A percentile compares a stretch with the other conserved stretches of the same genome.
phyloP scores from a whole-genome alignment of 2,797 vertebrate species.

The Pitangus sulphuratus region DNA sequence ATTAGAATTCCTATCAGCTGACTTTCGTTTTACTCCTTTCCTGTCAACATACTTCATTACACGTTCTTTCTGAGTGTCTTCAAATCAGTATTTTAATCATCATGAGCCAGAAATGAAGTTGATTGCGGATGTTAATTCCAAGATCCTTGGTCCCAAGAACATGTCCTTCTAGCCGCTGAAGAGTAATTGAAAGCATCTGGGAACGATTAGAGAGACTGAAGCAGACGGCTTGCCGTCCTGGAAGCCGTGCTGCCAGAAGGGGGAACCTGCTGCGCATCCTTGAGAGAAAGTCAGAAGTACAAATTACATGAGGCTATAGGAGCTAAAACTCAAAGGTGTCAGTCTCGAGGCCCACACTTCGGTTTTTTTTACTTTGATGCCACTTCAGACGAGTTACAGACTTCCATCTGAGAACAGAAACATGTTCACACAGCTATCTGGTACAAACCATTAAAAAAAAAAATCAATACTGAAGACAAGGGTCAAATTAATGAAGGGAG shows the following conservation, averaged over 20 bases:
- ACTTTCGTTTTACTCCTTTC: not conserved
- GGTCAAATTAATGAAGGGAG: not conserved
- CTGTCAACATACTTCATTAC: not conserved
- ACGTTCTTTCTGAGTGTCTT: not conserved
- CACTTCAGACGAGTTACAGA: not conserved
- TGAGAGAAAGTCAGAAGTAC: not conserved
- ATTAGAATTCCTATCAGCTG: not conserved
- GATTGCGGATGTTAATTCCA: not conserved
- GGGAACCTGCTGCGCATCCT: slow-evolving; percentile 3
- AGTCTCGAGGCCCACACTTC: rapidly evolving
- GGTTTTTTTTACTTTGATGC: not conserved
- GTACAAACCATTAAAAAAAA: not conserved
- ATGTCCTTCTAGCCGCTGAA: not conserved
- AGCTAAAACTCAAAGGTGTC: not conserved
- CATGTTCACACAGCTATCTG: rapidly evolving
- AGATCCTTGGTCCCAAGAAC: not conserved
- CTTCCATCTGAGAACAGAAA: not conserved
- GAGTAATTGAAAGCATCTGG: not conserved
- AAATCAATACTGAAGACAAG: not conserved
- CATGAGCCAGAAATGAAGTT: not conserved
- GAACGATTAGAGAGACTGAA: not conserved
- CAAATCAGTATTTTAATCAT: not conserved
- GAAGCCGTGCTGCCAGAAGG: not conserved
- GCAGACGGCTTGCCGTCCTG: not conserved
- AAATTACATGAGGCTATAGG: not conserved